Evolutionary conservation across 53 echinoderm and acorn worm genomes (phyloP).

Genomic region (Echinarachnius parma): DNA sequence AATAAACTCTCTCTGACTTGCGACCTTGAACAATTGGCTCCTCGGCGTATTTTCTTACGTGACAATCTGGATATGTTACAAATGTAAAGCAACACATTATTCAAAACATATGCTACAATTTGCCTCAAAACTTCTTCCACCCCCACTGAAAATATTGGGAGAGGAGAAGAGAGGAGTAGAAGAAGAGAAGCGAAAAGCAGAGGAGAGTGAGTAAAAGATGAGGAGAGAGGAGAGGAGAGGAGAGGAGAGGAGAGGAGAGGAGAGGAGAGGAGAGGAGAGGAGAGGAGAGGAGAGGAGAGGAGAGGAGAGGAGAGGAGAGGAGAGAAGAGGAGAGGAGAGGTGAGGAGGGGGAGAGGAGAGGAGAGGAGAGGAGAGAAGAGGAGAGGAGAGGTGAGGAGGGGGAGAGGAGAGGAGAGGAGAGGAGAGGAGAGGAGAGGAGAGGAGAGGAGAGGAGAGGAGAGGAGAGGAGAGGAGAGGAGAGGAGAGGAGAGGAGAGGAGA

Average conservation of each 20-base stretch:
- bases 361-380: neutral
- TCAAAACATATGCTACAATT: too few relatives aligned
- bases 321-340: neutral
- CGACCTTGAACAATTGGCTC: too few relatives aligned
- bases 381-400: neutral
- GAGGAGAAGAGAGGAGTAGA: neutral
- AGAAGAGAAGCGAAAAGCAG: neutral
- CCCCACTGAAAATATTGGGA: neutral
- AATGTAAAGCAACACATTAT: too few relatives aligned
- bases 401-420: too few relatives aligned
- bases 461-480: neutral
- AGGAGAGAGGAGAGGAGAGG: neutral
- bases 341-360: neutral
- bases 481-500: neutral
- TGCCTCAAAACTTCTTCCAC: too few relatives aligned
- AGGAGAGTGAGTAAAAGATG: neutral
- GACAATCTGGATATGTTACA: too few relatives aligned
- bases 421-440: too few relatives aligned
- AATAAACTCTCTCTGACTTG: too few relatives aligned
- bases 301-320: neutral
- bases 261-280: neutral
- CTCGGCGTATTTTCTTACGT: too few relatives aligned
- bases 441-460: too few relatives aligned
- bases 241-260: neutral
- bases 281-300: neutral